Conservation (phyloP, 2,888 invertebrate species). For the Liodrosophila aerea region DNA sequence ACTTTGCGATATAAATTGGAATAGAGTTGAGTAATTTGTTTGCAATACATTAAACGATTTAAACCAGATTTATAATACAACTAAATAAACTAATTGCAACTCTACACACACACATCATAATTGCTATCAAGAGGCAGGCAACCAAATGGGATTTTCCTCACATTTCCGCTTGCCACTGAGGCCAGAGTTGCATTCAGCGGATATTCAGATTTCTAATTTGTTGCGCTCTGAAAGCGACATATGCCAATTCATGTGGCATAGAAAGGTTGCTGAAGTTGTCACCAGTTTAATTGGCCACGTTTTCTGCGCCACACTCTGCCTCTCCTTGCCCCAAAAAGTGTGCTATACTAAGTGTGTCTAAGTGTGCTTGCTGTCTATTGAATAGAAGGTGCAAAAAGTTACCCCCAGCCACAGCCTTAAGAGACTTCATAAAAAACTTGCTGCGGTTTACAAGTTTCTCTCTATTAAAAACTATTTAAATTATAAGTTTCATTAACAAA, state of each 20-base stretch:
- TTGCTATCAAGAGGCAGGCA: not conserved
- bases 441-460: not conserved
- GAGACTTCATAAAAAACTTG: constrained; percentile 1
- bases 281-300: constrained; percentile 20
- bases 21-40: too few relatives aligned
- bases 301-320: not conserved
- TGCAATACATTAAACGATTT: too few relatives aligned
- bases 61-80: too few relatives aligned
- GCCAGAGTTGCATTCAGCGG: not conserved
- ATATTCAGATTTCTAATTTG: constrained; percentile 20
- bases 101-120: too few relatives aligned
- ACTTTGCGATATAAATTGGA: too few relatives aligned
- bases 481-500: too few relatives aligned
- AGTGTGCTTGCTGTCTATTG: not conserved
- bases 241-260: constrained; percentile 4
- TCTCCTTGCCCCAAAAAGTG: constrained; percentile 24
- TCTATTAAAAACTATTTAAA: too few relatives aligned
- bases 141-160: constrained; percentile 5
- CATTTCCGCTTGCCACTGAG: not conserved
- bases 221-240: constrained; percentile 19
- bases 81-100: too few relatives aligned
- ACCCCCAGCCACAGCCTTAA: not conserved
- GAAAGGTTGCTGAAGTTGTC: not conserved
- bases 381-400: not conserved
- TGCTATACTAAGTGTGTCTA: constrained; percentile 17